phyloP scores from a whole-genome alignment of 1,140 invertebrate genomes.

The Odontomachus brunneus region DNA sequence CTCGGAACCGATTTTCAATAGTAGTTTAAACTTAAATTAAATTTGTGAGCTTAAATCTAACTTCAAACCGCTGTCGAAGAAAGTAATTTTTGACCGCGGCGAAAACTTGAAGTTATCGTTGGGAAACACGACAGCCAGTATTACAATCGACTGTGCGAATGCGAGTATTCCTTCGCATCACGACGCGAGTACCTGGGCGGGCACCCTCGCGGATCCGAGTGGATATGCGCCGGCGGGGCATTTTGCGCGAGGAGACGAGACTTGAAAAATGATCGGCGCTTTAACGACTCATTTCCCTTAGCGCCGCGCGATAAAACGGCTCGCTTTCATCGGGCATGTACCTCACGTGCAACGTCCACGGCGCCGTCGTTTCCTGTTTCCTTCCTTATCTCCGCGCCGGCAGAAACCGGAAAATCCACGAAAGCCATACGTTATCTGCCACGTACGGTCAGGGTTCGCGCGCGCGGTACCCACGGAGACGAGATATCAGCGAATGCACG shows the following conservation, averaged over 20 bases:
- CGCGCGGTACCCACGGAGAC: constrained; percentile 46
- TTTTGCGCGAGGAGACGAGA: constrained; percentile 5
- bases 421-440: constrained; percentile 68
- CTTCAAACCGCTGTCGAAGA: no score
- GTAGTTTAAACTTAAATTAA: no score
- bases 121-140: no score
- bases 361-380: constrained; percentile 70
- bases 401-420: constrained; percentile 78
- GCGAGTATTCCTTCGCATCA: no score
- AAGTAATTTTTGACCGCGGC: no score
- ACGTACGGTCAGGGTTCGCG: constrained; percentile 59
- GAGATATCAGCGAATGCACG: constrained; percentile 64
- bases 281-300: constrained; percentile 55
- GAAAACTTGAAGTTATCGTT: no score
- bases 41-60: no score
- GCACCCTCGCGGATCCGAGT: no score
- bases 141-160: no score
- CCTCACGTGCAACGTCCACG: constrained; percentile 70
- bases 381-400: constrained; percentile 58
- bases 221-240: no score
- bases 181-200: no score
- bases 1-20: no score
- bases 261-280: constrained; percentile 60
- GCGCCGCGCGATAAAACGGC: constrained; percentile 57
- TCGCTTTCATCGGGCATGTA: constrained; percentile 68